phyloP scores from a whole-genome alignment of 2,797 vertebrate genomes.

The Emys orbicularis region DNA sequence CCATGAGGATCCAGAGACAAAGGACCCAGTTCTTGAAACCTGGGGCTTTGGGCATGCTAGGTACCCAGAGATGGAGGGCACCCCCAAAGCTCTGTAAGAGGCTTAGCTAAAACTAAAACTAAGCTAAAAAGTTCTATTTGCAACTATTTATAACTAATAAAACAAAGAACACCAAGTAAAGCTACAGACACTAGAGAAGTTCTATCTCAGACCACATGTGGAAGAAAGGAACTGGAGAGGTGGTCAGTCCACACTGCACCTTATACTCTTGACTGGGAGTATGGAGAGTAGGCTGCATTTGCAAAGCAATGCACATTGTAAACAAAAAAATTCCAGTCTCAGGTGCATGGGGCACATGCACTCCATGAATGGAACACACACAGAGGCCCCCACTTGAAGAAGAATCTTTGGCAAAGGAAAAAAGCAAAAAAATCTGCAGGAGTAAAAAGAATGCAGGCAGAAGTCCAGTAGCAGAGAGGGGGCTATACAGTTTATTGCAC shows the following conservation, averaged over 20 bases:
- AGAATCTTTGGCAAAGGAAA: neutral
- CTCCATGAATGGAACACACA: neutral
- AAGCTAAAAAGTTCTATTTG: neutral
- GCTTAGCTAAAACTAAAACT: neutral
- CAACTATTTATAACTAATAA: neutral
- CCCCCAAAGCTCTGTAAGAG: too few relatives aligned
- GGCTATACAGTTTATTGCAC: too few relatives aligned
- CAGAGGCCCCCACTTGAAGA: neutral
- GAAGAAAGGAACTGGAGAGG: neutral
- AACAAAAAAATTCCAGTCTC: neutral
- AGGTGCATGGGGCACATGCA: neutral
- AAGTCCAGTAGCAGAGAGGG: neutral
- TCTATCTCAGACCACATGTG: neutral
- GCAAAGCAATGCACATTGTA: neutral
- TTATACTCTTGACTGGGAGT: neutral
- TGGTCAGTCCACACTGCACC: neutral
- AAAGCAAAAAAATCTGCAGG: neutral
- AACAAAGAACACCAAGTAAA: neutral
- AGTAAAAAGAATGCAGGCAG: neutral
- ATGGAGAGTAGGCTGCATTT: neutral
- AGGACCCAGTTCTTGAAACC: neutral
- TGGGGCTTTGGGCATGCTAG: neutral
- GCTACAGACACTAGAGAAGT: neutral
- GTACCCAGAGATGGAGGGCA: neutral
- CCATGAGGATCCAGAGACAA: neutral